Base-by-base conservation (phyloP, 2,888 invertebrate genomes). In the Lasioglossum marginatum region DNA sequence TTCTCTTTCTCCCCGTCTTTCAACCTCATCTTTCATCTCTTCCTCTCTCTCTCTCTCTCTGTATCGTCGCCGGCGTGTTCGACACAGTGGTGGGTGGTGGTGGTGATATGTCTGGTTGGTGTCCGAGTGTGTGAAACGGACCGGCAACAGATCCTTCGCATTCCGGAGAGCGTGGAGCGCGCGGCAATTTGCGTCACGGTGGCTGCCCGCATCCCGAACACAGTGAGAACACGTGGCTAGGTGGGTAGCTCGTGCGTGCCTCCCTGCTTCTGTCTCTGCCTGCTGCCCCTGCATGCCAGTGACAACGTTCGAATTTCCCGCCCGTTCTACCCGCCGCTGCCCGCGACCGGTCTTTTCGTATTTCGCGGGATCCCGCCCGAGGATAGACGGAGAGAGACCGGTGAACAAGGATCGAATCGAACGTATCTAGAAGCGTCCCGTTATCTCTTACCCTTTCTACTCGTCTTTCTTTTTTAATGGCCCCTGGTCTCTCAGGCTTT, bases 241-340 rank as follows among this genome's bases (percentile, higher is more conserved):
- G 72, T 85, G 83, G 85, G 85, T 85, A 79, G 85, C 74, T 79
- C 83, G 83, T 79, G 75, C 79, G 79, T 77, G 86, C 48, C 72
- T 73, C 52, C 34, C 31, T 45, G 45, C 31, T 12, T 70, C 57
- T 5, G 60, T 2, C 60, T 60, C 27, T 27, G 31, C 63, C 27
- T 27, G 63, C 63, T 63, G 31, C 31, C 63, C 63, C 63, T 52
- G 73, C 73, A n/a, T 37, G 70, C 14, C 34, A 76, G 68, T 68
- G 68, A 37, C 68, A 78, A n/a, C 68, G 68, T 88, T 89, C 63
- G 75, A 88, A 89, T 85, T 78, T 89, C 88, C 88, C 88, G 88
- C 88, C 70, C 73, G 57, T 75, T 40, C 79, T 31, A 37, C n/a
- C 70, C 48, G 40, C 66, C 66, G 19, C 40, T 37, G 71, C 14